These are phyloP conservation scores for Phenganax subtilis DNA, from an alignment of 92 coral and sea anemone species.

Conservation along the genomic window DNA sequence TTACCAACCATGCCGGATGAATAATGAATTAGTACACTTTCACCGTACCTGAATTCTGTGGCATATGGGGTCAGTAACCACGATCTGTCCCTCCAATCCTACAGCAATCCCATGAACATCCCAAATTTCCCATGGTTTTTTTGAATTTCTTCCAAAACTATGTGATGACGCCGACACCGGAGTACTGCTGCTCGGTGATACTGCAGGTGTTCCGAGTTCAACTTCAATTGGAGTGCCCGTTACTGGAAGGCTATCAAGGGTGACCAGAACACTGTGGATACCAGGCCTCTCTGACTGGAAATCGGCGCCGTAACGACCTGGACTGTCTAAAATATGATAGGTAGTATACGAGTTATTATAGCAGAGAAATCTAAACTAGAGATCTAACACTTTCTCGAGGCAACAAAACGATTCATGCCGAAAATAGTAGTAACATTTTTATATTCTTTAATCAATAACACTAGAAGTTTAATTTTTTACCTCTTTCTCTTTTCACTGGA, in stretches of 20 bases:
- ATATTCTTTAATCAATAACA: background rate
- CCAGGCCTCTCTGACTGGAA: slow-evolving; percentile 36
- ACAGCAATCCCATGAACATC: slow-evolving; percentile 92
- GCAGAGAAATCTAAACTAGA: background rate
- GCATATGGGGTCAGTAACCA: slow-evolving; percentile 81
- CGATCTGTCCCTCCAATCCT: slow-evolving; percentile 70
- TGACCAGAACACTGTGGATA: slow-evolving; percentile 18
- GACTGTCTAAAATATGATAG: background rate
- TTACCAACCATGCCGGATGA: background rate
- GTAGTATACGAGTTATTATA: background rate
- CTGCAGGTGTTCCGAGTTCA: background rate
- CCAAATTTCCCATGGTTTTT: slow-evolving; percentile 70
- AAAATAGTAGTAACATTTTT: background rate
- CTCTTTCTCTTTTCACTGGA: slow-evolving; percentile 28
- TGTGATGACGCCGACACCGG: slow-evolving; percentile 14
- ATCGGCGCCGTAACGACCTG: slow-evolving; percentile 24
- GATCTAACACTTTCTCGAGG: too few relatives aligned
- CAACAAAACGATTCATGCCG: too few relatives aligned
- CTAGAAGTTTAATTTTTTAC: background rate
- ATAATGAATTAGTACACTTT: background rate
- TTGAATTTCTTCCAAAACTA: background rate
- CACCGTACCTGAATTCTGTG: slow-evolving; percentile 76
- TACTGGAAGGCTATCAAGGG: slow-evolving; percentile 23
- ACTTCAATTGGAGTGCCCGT: slow-evolving; percentile 24
- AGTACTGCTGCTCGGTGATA: slow-evolving; percentile 9